Evolutionary conservation across 2,797 vertebrate species (phyloP), one percentile per base, ranked within the genome.

Genomic region (Streptopelia turtur): DNA sequence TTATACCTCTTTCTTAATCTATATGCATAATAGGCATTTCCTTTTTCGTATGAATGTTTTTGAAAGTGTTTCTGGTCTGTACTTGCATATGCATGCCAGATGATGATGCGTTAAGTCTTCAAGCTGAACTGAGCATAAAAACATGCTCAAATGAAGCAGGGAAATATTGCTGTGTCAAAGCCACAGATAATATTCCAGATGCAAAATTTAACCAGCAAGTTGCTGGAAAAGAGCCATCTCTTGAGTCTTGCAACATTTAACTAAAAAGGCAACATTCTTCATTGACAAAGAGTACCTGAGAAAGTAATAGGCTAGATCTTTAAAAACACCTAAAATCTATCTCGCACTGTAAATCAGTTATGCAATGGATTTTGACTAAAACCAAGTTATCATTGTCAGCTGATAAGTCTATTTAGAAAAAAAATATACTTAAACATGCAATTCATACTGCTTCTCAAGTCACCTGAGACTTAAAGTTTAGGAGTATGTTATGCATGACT

Each of bases 91-190:
- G 53, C 87, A 74, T 87, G 70, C 27, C 66, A 81, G 83, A 87
- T 41, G 83, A 91, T 75, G 57, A 70, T 55, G 41, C 2, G 1
- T 72, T 76, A 72, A 89, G 18, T 45, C 70, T 88, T 65, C 64
- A 89, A 80, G 52, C 63, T 61, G 81, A 96, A 75, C 18, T 30
- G 61, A 90, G 63, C 55, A 49, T 39, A 83, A 63, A 91, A 71
- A 30, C 18, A 53, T 39, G 71, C 71, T 82, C 35, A 90, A 90
- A 59, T 66, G 86, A 94, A 96, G 69, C 86, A 70, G 16, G 52
- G 43, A 94, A 93, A 84, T 87, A 65, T 11, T 83, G 39, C 43
- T 82, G 23, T 94, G 53, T 93, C 64, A 92, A 93, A 87, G 47
- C 17, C 74, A 75, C 22, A 65, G 64, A 66, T 69, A 74, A 80